phyloP scores from a whole-genome alignment of 1,140 invertebrate genomes.

The Drosophila littoralis region DNA sequence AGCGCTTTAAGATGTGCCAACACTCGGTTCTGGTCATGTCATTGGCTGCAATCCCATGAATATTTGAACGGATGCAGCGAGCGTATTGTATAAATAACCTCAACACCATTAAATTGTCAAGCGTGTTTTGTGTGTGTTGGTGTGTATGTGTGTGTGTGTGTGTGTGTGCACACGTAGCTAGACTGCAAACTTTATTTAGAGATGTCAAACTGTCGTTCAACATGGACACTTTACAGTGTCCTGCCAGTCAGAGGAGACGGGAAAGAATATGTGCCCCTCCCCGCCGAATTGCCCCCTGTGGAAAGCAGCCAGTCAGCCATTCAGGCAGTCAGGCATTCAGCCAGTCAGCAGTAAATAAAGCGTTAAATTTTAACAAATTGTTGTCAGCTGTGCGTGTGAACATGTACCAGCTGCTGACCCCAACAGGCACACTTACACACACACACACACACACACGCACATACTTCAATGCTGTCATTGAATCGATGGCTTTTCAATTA shows the following conservation, averaged over 20 bases:
- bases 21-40: conserved; percentile 32
- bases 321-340: conserved; percentile 25
- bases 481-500: conserved; percentile 77
- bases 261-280: conserved; percentile 15
- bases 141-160: conserved; percentile 20
- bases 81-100: conserved; percentile 80
- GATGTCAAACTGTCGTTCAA: conserved; percentile 79
- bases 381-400: conserved; percentile 65
- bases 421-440: background rate
- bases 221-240: conserved; percentile 59
- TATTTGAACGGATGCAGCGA: conserved; percentile 67
- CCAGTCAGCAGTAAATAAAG: conserved; percentile 74
- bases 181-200: conserved; percentile 80
- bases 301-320: background rate
- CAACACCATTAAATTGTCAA: conserved; percentile 82
- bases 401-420: conserved; percentile 42
- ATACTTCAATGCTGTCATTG: conserved; percentile 17
- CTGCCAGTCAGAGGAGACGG: conserved; percentile 27
- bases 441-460: background rate
- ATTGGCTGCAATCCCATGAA: conserved; percentile 66
- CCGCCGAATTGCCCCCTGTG: background rate
- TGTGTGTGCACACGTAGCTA: conserved; percentile 48
- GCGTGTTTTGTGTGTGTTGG: conserved; percentile 20
- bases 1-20: conserved; percentile 23
- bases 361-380: conserved; percentile 83